Evolutionary conservation across 2,888 invertebrate genomes (phyloP), one percentile per base, ranked within the genome.

Genomic region (Laothoe populi): DNA sequence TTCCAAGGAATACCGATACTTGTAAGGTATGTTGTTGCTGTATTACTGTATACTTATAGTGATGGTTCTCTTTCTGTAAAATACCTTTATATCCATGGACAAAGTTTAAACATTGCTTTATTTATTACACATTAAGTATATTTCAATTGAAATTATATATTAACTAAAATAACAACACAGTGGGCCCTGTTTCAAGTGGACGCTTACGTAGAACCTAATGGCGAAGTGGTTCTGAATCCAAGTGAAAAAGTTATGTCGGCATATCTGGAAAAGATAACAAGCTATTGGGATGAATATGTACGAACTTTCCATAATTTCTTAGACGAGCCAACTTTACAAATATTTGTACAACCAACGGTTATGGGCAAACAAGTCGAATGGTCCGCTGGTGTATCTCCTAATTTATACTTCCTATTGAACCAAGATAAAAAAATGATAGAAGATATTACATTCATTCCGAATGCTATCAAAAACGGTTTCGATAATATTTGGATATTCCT

Each of bases 281-380:
- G 86, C 40, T 92, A 95, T 64, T 96, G 96, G 95, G 94, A 94
- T 67, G 95, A 96, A 74, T 94, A 95, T 46, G 94, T 96, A 0
- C 90, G 94, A 23, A 93, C 92, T n/a, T 95, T 97, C 23, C 94
- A 94, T 69, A 95, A 96, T 64, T 95, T 96, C 62, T 94, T 97
- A 0, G 95, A 95, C 44, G 97, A 98, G 72, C 88, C 94, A 1
- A 83, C 93, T 23, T 95, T 96, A 73, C 93, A 94, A 72, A 94
- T 95, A 60, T 97, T 97, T 74, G 97, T 96, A 2, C 95, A 96
- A 95, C 98, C 98, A 0, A 94, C 96, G 19, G 96, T 98, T 66
- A 97, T 97, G 94, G 96, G 96, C 19, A 96, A 96, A 75, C 94
- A 95, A 76, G 96, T 97, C 71, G 96, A 96, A 48, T 94, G 96